Base-by-base conservation (phyloP, 1,140 invertebrate genomes). In the Papilio glaucus region DNA sequence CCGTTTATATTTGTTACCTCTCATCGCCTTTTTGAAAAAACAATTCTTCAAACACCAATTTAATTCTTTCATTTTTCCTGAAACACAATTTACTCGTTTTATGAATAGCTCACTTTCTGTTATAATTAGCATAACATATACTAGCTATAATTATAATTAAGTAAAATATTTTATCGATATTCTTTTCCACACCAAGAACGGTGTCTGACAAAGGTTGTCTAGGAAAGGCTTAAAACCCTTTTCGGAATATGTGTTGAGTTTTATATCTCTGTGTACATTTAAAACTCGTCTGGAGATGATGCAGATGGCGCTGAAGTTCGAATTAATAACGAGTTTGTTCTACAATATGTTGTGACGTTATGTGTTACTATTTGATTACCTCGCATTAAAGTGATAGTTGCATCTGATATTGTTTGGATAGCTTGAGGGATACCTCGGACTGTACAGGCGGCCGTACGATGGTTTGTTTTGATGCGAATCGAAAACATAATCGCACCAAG, bases 391-490 rank as follows among this genome's bases (percentile, higher is more conserved):
- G 79, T 95, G 94, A 93, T 97, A 98, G 73, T 95, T 95, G 91
- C 97, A 98, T 45, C 95, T 94, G 77, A 96, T 94, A 85, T 96
- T 96, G 78, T 95, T 96, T n/a, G 96, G 97, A 86, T 98, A 98
- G 76, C 95, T 96, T 42, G 97, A 97, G 7, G 97, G 97, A 91
- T 97, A 98, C 75, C 96, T 94, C 0, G 97, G 97, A 45, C 97
- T 97, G 85, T 97, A 98, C 84, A 98, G 96, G 42, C 94, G 94
- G 9, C 97, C 97, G 78, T 96, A 94, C 26, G 94, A 90, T 26
- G 94, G 94, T 61, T 94, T 93, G 78, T 95, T 94, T 79, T 95
- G 94, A 62, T 94, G 95, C 77, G 96, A 96, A 79, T 95, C 90
- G 87, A 97, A 97, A 85, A 96, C 94, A 86, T 96, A 96, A 88